Evolutionary conservation across 2,113 vertebrate genomes (phyloP).

Genomic region (Sula dactylatra): DNA sequence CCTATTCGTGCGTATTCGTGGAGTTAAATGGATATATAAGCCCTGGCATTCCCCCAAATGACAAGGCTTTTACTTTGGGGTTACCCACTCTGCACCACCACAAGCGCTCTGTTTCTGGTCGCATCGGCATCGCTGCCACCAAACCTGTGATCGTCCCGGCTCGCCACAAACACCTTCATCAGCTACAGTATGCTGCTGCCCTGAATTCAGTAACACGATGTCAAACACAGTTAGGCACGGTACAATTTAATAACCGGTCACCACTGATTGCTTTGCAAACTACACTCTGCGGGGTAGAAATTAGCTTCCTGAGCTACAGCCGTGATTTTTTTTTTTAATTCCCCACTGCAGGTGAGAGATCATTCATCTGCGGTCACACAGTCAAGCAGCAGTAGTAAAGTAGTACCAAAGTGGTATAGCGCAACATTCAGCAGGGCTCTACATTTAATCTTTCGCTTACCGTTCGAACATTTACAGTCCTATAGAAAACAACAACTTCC

Average conservation of each 20-base stretch:
- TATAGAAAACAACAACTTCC: background rate
- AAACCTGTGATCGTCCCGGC: background rate
- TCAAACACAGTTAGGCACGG: background rate
- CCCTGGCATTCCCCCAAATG: background rate
- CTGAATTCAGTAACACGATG: background rate
- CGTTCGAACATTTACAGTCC: background rate
- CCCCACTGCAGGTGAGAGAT: background rate
- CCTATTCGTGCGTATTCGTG: background rate
- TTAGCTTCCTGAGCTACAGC: background rate
- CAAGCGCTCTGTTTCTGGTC: background rate
- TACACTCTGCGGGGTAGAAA: background rate
- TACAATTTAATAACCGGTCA: background rate
- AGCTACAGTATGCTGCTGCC: background rate
- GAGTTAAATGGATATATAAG: background rate
- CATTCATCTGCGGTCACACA: background rate
- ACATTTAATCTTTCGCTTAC: background rate
- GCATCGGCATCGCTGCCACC: background rate
- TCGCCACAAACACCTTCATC: background rate
- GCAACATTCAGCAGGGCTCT: background rate
- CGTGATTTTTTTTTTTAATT: background rate
- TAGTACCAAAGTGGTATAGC: background rate
- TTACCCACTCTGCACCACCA: background rate
- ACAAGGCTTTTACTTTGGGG: background rate
- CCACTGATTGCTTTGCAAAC: background rate
- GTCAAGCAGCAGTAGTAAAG: background rate